phyloP scores from a whole-genome alignment of 1,140 invertebrate genomes.

The Oscheius sp. region DNA sequence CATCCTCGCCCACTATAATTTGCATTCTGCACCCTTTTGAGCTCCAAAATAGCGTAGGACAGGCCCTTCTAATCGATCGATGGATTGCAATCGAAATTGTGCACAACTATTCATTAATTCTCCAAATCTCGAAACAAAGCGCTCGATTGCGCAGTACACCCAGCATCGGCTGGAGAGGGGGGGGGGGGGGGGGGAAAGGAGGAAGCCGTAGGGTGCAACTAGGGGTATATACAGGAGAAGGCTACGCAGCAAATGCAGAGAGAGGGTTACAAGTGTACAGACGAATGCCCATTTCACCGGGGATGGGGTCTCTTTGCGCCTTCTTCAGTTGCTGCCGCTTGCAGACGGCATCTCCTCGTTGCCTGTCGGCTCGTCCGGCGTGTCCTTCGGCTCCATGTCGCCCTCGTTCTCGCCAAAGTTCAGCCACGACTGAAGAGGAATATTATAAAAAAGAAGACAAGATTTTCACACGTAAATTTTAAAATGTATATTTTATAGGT shows the following conservation, averaged over 20 bases:
- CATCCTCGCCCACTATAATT: neutral
- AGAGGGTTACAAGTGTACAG: neutral
- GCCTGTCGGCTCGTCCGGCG: neutral
- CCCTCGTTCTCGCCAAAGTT: constrained; percentile 50
- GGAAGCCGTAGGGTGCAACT: neutral
- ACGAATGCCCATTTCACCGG: constrained; percentile 7
- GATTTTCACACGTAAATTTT: neutral
- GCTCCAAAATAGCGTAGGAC: neutral
- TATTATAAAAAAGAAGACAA: neutral
- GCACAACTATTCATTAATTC: neutral
- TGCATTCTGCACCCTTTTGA: neutral
- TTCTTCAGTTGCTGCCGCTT: constrained; percentile 1
- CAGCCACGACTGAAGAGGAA: constrained; percentile 51
- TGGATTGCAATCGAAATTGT: neutral
- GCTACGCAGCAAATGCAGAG: neutral
- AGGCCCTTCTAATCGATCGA: neutral
- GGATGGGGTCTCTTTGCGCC: neutral
- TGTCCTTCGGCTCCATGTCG: constrained; percentile 36
- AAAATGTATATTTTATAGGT: neutral
- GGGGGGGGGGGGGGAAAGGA: neutral
- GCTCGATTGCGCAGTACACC: neutral
- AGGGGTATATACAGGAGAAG: neutral
- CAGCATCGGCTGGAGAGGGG: neutral
- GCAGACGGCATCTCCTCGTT: constrained; percentile 20
- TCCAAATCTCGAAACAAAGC: neutral